Evolutionary conservation across 2,113 vertebrate species (phyloP).

Genomic region (Saimiri boliviensis): DNA sequence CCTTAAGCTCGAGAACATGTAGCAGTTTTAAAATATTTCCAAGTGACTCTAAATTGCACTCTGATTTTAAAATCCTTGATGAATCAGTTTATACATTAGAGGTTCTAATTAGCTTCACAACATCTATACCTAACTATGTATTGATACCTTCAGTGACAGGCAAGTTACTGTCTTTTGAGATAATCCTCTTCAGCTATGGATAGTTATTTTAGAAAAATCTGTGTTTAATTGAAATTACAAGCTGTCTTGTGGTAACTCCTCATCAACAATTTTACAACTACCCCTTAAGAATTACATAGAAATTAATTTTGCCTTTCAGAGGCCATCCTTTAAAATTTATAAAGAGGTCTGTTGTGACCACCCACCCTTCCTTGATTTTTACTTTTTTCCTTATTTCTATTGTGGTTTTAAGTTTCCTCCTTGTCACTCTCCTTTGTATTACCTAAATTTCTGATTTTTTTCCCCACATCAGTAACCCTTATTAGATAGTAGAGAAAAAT

Average conservation of each 20-base stretch:
- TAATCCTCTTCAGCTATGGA: neutral
- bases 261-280: constrained; percentile 2
- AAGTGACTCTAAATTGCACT: neutral
- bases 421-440: neutral
- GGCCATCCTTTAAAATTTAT: neutral
- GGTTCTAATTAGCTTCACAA: neutral
- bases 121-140: neutral
- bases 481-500: neutral
- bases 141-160: neutral
- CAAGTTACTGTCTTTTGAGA: constrained; percentile 12
- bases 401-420: neutral
- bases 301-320: neutral
- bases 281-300: neutral
- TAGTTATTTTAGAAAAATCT: neutral
- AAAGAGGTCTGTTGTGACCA: neutral
- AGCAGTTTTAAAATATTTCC: neutral
- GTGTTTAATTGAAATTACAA: neutral
- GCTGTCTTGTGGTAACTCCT: neutral
- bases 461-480: neutral
- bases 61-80: constrained; percentile 12
- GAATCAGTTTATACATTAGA: neutral
- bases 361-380: neutral
- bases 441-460: neutral
- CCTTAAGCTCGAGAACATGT: neutral
- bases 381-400: neutral